These are phyloP conservation scores for Ophraella communa DNA, from an alignment of 2,888 invertebrate species.

Conservation along the genomic window DNA sequence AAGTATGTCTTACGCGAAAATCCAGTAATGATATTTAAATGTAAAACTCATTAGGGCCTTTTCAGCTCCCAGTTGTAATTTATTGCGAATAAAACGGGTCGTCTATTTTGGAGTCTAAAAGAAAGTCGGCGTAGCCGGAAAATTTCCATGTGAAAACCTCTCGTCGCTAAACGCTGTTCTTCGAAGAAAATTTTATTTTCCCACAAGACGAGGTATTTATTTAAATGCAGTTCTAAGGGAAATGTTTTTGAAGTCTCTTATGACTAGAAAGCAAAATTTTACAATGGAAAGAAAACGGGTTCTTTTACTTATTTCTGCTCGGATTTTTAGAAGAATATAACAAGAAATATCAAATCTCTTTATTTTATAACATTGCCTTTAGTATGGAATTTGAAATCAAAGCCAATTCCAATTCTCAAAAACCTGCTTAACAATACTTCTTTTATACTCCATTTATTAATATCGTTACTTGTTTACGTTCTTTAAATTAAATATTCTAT, in stretches of 20 bases:
- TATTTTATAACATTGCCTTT: no score
- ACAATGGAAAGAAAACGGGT: no score
- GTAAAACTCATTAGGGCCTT: conserved; percentile 29
- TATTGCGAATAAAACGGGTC: conserved; percentile 19
- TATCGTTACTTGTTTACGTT: no score
- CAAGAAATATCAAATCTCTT: no score
- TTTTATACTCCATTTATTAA: no score
- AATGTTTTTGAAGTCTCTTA: neutral
- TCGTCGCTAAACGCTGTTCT: neutral
- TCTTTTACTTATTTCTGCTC: no score
- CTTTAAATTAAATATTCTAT: no score
- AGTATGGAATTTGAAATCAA: no score
- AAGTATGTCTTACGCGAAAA: conserved; percentile 30
- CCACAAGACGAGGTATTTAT: neutral
- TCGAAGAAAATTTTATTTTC: neutral
- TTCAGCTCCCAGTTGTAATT: conserved; percentile 22
- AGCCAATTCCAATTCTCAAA: no score
- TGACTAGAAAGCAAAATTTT: no score
- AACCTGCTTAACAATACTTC: no score
- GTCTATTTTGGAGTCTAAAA: conserved; percentile 1
- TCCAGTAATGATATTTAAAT: conserved; percentile 39
- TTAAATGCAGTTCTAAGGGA: neutral
- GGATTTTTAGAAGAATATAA: no score
- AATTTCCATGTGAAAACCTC: neutral
- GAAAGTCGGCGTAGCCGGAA: neutral